Evolutionary conservation across 2,797 vertebrate genomes (phyloP).

Genomic region (Hephaestus fuliginosus): DNA sequence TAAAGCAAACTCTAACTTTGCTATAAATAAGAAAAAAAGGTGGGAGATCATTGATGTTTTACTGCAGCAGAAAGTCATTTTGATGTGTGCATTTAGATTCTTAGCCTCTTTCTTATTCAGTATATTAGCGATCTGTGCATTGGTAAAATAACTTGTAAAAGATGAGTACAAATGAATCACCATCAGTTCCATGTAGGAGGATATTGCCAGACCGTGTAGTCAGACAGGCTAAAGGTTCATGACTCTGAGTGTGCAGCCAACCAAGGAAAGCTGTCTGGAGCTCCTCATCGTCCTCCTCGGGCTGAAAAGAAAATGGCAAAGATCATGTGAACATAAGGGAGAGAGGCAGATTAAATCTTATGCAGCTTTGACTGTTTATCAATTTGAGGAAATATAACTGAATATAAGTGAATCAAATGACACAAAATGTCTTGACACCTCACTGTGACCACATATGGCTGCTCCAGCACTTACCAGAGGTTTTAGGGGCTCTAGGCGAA

Average conservation of each 20-base stretch:
- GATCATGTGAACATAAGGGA: constrained; percentile 18
- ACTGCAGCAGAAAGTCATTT: neutral
- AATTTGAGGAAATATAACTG: neutral
- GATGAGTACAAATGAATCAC: constrained; percentile 67
- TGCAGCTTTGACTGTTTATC: constrained; percentile 1
- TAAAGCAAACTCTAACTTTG: constrained; percentile 88
- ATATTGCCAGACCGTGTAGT: constrained; percentile 83
- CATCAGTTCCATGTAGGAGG: constrained; percentile 86
- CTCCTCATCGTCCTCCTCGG: constrained; percentile 83
- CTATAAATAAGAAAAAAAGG: constrained; percentile 75
- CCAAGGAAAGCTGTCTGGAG: constrained; percentile 89
- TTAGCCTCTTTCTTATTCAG: neutral
- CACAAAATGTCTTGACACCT: neutral
- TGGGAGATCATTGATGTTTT: neutral
- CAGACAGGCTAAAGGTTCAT: constrained; percentile 88
- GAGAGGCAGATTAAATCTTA: neutral
- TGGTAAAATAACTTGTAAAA: constrained; percentile 20
- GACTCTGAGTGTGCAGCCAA: constrained; percentile 91
- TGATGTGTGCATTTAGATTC: constrained; percentile 13
- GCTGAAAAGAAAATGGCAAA: constrained; percentile 75
- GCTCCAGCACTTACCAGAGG: constrained; percentile 86
- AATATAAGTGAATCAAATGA: neutral
- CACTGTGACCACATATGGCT: neutral
- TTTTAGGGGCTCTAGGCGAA: constrained; percentile 88
- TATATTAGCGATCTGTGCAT: neutral